Evolutionary conservation across 2,113 vertebrate genomes (phyloP).

Genomic region (Ameiurus melas): DNA sequence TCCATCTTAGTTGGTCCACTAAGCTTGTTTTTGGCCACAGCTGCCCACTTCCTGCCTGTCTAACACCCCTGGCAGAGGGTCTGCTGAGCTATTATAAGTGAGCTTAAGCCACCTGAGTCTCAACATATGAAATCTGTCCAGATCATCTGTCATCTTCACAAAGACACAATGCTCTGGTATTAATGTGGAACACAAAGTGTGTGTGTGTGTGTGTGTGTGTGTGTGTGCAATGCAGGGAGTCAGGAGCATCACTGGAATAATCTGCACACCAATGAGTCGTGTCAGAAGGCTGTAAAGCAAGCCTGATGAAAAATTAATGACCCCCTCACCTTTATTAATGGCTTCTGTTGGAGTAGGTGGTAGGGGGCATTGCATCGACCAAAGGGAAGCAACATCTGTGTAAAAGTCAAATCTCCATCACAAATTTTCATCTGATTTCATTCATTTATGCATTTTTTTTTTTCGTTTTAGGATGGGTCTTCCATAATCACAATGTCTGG

Average conservation of each 20-base stretch:
- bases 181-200: conserved; percentile 1
- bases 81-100: conserved; percentile 15
- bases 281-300: conserved; percentile 65
- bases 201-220: neutral
- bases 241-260: conserved; percentile 57
- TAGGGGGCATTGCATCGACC: conserved; percentile 47
- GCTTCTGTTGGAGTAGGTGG: conserved; percentile 52
- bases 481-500: neutral
- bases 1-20: neutral
- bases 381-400: conserved; percentile 47
- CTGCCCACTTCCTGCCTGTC: neutral
- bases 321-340: conserved; percentile 67
- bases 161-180: neutral
- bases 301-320: conserved; percentile 83
- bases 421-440: neutral
- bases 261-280: conserved; percentile 74
- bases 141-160: conserved; percentile 22
- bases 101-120: conserved; percentile 29
- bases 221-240: conserved; percentile 45
- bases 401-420: conserved; percentile 46
- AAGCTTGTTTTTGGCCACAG: neutral
- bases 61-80: neutral
- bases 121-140: conserved; percentile 30
- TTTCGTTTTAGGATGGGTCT: neutral
- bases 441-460: neutral